Conservation (phyloP, 2,113 vertebrate genomes). For the Amphiprion percula region DNA sequence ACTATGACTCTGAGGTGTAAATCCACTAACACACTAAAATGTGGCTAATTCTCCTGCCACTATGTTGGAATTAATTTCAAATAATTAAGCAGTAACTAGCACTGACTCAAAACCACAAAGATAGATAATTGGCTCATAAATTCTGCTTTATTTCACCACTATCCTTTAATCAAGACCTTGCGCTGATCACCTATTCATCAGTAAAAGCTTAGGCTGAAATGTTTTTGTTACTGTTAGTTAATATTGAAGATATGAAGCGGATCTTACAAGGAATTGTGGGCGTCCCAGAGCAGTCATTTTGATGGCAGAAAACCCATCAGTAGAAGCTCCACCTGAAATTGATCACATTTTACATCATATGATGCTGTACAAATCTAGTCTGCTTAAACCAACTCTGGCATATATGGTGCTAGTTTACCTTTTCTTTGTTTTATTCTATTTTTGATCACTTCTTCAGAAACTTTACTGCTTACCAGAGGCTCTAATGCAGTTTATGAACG, state of each 20-base stretch:
- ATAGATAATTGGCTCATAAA: not conserved
- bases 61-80: not conserved
- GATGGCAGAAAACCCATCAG: slow-evolving; percentile 93
- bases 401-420: not conserved
- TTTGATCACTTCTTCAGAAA: not conserved
- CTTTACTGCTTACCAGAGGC: slow-evolving; percentile 85
- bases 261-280: slow-evolving; percentile 94
- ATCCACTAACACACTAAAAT: too few relatives aligned
- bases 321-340: slow-evolving; percentile 87
- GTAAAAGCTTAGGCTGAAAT: not conserved
- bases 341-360: not conserved
- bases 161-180: not conserved
- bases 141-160: not conserved
- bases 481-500: slow-evolving; percentile 90
- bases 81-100: not conserved
- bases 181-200: not conserved
- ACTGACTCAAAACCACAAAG: slow-evolving; percentile 11
- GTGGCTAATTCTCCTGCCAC: not conserved
- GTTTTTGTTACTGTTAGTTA: not conserved
- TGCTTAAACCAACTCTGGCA: not conserved
- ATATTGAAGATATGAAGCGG: not conserved
- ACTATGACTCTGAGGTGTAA: too few relatives aligned
- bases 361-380: not conserved
- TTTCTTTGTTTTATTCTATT: not conserved
- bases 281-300: slow-evolving; percentile 94